phyloP scores from a whole-genome alignment of 1,140 invertebrate genomes.

The Cydia pomonella region DNA sequence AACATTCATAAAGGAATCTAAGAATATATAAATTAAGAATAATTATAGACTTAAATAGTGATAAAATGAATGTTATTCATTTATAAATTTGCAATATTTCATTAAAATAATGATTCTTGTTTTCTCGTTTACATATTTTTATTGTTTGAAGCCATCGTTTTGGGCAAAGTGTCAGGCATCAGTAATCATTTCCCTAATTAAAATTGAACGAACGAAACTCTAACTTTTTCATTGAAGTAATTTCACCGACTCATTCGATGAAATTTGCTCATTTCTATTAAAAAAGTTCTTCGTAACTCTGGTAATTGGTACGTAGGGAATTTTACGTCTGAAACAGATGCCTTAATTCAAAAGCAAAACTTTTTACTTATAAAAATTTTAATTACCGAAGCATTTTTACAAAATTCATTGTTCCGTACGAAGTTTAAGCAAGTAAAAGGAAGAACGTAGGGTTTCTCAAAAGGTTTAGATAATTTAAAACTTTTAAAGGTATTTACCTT shows the following conservation, averaged over 20 bases:
- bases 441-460: not conserved
- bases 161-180: not conserved
- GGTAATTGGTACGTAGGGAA: slow-evolving; percentile 44
- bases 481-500: slow-evolving; percentile 20
- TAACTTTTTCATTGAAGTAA: slow-evolving; percentile 48
- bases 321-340: slow-evolving; percentile 46
- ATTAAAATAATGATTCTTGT: no score
- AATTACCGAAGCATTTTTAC: slow-evolving; percentile 40
- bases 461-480: slow-evolving; percentile 21
- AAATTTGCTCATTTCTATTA: slow-evolving; percentile 52
- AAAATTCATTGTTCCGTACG: slow-evolving; percentile 34
- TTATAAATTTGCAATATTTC: no score
- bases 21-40: no score
- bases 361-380: slow-evolving; percentile 47
- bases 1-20: no score
- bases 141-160: no score
- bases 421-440: not conserved
- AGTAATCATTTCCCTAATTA: not conserved
- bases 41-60: no score
- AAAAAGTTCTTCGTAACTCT: slow-evolving; percentile 48
- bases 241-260: slow-evolving; percentile 43
- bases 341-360: slow-evolving; percentile 51
- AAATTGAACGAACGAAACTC: slow-evolving; percentile 32
- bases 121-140: no score
- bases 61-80: no score